Evolutionary conservation across 1,140 invertebrate genomes (phyloP).

Genomic region (Bombus confusus): DNA sequence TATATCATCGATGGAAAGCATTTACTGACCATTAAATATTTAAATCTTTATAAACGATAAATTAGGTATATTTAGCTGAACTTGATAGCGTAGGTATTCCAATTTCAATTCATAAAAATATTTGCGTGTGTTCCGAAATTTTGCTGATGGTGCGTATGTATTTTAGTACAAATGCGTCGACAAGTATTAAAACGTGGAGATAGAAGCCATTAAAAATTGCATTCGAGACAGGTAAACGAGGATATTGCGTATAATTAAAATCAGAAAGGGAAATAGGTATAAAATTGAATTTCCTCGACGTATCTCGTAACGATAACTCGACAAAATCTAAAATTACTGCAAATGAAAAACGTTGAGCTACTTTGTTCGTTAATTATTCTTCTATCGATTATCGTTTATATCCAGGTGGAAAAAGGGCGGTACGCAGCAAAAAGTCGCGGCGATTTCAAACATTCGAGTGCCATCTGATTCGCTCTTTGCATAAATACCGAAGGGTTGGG

Average conservation of each 20-base stretch:
- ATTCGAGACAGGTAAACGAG: not conserved
- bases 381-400: constrained; percentile 35
- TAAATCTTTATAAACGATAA: not conserved
- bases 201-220: not conserved
- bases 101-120: not conserved
- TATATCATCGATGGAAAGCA: not conserved
- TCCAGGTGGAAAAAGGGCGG: not conserved
- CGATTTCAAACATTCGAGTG: constrained; percentile 14
- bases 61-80: not conserved
- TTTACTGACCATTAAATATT: not conserved
- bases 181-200: not conserved
- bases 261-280: not conserved
- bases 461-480: constrained; percentile 3
- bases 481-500: not conserved
- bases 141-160: not conserved
- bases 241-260: not conserved
- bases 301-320: not conserved
- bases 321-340: not conserved
- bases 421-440: not conserved
- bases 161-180: too few species aligned
- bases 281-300: not conserved
- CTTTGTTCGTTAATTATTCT: constrained; percentile 20
- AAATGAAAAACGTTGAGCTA: not conserved
- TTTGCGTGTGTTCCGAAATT: too few species aligned
- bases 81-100: not conserved